These are phyloP conservation scores for Sinella curviseta DNA, from an alignment of 1,140 invertebrate species.

Conservation along the genomic window DNA sequence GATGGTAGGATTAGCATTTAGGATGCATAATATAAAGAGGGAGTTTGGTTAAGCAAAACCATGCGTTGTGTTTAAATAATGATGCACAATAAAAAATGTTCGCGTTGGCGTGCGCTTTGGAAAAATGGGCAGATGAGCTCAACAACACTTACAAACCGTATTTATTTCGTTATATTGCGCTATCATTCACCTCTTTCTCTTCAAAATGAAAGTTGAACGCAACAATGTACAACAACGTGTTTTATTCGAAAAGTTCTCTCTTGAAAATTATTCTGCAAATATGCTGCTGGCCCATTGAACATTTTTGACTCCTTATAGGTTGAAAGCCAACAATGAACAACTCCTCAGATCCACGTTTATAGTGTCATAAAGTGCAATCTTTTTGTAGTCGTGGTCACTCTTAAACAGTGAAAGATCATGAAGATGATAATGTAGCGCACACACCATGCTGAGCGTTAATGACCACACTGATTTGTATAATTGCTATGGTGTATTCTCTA, in stretches of 20 bases:
- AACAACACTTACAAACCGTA: no score
- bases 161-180: not conserved
- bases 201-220: not conserved
- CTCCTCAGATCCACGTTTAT: not conserved
- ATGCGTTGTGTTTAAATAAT: no score
- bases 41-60: no score
- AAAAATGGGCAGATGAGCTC: not conserved
- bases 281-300: no score
- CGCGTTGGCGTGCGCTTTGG: not conserved
- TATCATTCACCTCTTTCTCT: not conserved
- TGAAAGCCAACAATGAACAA: not conserved
- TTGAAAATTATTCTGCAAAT: no score
- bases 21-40: no score
- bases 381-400: not conserved
- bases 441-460: slow-evolving; percentile 5
- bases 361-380: slow-evolving; percentile 2
- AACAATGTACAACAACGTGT: no score
- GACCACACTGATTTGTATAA: not conserved
- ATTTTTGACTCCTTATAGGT: no score
- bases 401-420: not conserved
- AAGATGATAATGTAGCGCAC: not conserved
- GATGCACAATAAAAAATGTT: no score
- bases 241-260: no score
- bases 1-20: no score
- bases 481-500: no score